Conservation (phyloP, 2,797 vertebrate genomes). For the Streptopelia turtur region DNA sequence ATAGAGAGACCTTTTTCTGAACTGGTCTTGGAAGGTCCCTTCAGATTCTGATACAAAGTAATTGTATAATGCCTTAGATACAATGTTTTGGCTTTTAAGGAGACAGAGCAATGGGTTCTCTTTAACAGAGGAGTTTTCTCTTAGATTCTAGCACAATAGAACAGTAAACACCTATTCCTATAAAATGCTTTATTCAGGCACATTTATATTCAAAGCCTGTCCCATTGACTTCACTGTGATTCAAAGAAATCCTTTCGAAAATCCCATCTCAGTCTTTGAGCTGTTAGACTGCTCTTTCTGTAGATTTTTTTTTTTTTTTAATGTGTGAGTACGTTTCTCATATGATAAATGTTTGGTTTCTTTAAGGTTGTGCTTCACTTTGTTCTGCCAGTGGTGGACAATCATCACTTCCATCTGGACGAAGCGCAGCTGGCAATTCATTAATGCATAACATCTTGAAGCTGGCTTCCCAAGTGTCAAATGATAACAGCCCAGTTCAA, state of each 20-base stretch:
- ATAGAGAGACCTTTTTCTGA: background rate
- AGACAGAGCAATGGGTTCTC: background rate
- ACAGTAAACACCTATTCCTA: background rate
- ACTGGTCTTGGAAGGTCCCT: background rate
- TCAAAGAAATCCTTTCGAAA: background rate
- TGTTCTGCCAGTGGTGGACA: conserved; percentile 79
- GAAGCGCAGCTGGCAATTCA: conserved; percentile 78
- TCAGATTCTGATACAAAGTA: background rate
- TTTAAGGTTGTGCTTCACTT: conserved; percentile 89
- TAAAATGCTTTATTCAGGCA: background rate
- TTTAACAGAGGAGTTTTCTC: background rate
- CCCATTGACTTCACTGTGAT: background rate
- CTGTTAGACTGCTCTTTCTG: background rate
- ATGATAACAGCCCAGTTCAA: conserved; percentile 83
- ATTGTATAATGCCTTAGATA: background rate
- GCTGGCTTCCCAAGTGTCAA: conserved; percentile 83
- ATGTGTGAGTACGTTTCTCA: background rate
- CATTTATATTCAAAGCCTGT: background rate
- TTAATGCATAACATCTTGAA: conserved; percentile 90
- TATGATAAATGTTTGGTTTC: conserved; percentile 2
- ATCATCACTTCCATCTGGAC: conserved; percentile 17
- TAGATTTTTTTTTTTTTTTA: background rate
- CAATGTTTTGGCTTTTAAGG: background rate
- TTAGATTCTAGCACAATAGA: background rate
- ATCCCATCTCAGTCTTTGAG: background rate